Conservation (phyloP, 2,113 vertebrate species). For the Pelusios castaneus region DNA sequence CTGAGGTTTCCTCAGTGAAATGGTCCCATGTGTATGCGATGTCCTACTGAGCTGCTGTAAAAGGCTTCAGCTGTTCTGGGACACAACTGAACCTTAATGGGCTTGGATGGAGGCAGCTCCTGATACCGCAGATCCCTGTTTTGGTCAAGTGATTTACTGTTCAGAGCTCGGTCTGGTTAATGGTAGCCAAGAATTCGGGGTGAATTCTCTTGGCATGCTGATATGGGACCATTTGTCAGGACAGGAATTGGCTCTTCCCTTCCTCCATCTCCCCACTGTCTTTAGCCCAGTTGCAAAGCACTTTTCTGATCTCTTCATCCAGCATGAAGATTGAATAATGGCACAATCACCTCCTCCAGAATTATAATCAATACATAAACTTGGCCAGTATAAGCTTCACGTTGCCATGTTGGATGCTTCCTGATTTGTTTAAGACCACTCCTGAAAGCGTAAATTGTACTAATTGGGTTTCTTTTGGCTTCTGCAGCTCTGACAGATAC, state of each 20-base stretch:
- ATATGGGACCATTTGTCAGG: neutral
- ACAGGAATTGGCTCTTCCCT: neutral
- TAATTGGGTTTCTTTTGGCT: neutral
- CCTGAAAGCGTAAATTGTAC: slow-evolving; percentile 1
- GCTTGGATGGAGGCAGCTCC: neutral
- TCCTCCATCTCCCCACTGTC: neutral
- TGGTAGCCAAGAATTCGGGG: neutral
- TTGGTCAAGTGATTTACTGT: neutral
- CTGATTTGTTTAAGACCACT: neutral
- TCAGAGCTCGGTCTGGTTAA: neutral
- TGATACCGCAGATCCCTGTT: neutral
- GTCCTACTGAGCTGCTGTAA: too few relatives aligned
- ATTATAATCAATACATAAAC: neutral
- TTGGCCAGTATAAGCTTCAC: neutral
- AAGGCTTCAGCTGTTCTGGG: neutral
- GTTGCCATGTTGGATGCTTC: neutral
- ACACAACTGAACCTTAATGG: neutral
- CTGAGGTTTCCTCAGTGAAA: too few relatives aligned
- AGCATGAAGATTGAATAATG: neutral
- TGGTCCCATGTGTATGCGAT: too few relatives aligned
- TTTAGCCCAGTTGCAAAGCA: neutral
- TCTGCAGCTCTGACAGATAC: neutral
- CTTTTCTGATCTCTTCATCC: neutral
- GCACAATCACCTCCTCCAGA: neutral
- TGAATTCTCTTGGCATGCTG: neutral